Evolutionary conservation across 2,113 vertebrate genomes (phyloP), one percentile per base, ranked within the genome.

Genomic region (Mugil cephalus): DNA sequence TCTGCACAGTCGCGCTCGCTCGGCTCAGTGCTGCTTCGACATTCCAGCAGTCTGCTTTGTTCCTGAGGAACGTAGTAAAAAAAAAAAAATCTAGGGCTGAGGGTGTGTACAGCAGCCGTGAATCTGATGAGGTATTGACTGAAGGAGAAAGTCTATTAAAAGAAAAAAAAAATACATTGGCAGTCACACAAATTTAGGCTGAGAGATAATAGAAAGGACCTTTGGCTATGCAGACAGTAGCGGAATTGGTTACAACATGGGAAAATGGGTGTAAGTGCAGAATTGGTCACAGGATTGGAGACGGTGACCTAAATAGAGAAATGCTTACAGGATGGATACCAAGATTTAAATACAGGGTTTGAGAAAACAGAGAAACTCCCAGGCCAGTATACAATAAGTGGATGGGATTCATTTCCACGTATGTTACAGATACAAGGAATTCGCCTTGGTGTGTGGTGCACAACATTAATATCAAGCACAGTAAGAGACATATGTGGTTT

Each of bases 301-400:
- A 85, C 85, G 45, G 59, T 71, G 79, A 75, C 74, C 82, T 69
- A 77, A 72, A 85, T 79, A 79, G 30, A 74, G 47, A 84, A 59
- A 45, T 13, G 63, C 77, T 83, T 64, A 21, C 24, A 68, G 65
- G 52, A 11, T 40, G 40, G 53, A 83, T 77, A 61, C 81, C 84
- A 61, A 8, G 69, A 68, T 69, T 85, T 80, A 15, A 67, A 65
- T 38, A 21, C n/a, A 82, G 62, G 54, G 40, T 15, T 24, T 50
- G 42, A 55, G 74, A 21, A 70, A 69, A 83, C 39, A 43, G 10
- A 8, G 46, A 69, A 30, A 3, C 24, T 30, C 24, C 24, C 24
- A 30, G 24, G 24, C 24, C 24, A 30, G 24, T 30, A 30, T 30
- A 30, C 24, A 30, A 30, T 30, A 30, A 30, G 3, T 30, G 24